Evolutionary conservation across 2,888 invertebrate genomes (phyloP).

Genomic region (Cheiracanthium punctorium): DNA sequence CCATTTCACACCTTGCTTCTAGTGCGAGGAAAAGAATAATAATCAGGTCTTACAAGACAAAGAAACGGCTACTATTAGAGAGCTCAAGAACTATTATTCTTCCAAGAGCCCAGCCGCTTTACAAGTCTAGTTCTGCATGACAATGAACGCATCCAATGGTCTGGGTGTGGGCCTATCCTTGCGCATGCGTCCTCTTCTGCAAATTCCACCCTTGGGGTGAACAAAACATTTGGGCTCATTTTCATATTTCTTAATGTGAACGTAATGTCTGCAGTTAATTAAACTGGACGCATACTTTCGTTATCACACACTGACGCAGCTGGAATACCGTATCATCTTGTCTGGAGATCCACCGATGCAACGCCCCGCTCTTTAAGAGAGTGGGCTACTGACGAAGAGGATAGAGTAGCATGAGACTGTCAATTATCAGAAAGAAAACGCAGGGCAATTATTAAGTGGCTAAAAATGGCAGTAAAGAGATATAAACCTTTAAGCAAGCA

Average conservation of each 20-base stretch:
- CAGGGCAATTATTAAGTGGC: no score
- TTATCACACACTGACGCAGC: neutral
- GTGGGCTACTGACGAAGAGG: neutral
- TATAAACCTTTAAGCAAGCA: no score
- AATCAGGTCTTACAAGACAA: conserved; percentile 34
- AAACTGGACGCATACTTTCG: conserved; percentile 4
- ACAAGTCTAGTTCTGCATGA: conserved; percentile 38
- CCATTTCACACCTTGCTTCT: conserved; percentile 34
- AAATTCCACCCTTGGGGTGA: conserved; percentile 7
- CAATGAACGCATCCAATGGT: conserved; percentile 55
- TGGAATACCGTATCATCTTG: neutral
- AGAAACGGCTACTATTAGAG: conserved; percentile 48
- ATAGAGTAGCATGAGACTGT: no score
- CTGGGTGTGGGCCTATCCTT: conserved; percentile 50
- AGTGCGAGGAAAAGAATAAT: conserved; percentile 28
- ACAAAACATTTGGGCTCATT: conserved; percentile 11
- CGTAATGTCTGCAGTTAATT: conserved; percentile 1
- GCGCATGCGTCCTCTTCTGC: conserved; percentile 37
- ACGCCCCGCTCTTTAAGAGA: neutral
- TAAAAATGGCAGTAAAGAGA: no score
- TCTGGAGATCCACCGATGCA: neutral
- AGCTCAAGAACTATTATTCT: conserved; percentile 33
- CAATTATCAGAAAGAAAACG: no score
- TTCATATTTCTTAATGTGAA: conserved; percentile 21
- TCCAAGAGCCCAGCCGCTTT: neutral